Percentiles rank a stretch among this genome's conserved stretches.
Evolutionary conservation across 2,888 invertebrate genomes (phyloP).

Genomic region (Andrena minutula): DNA sequence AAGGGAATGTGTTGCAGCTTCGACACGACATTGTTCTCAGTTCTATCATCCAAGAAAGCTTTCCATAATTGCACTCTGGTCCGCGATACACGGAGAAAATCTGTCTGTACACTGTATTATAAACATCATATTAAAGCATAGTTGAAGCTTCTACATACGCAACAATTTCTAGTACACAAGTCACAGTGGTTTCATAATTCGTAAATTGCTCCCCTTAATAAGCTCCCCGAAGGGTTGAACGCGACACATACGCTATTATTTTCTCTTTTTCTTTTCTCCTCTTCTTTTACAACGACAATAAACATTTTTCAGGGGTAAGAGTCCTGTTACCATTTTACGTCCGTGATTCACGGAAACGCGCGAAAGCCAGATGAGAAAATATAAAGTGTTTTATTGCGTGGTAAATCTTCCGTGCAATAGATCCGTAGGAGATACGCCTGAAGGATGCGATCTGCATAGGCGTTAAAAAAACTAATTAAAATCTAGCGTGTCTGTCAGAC

Average conservation of each 20-base stretch:
- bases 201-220: not conserved
- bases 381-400: conserved; percentile 74
- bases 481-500: conserved; percentile 33
- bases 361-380: conserved; percentile 55
- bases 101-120: too few species aligned
- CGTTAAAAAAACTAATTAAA: conserved; percentile 77
- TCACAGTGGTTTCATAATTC: not conserved
- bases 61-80: too few species aligned
- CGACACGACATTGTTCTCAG: too few species aligned
- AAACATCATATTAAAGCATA: too few species aligned
- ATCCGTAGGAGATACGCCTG: conserved; percentile 48
- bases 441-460: conserved; percentile 76
- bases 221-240: not conserved
- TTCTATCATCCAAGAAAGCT: too few species aligned
- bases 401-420: conserved; percentile 73
- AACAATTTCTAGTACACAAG: too few species aligned
- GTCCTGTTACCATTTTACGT: conserved; percentile 49
- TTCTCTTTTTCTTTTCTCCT: not conserved
- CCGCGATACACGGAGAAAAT: too few species aligned
- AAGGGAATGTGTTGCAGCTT: too few species aligned
- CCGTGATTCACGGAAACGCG: conserved; percentile 40
- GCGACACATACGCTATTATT: not conserved
- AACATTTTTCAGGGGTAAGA: conserved; percentile 27
- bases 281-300: conserved; percentile 8
- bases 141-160: too few species aligned